Base-by-base conservation (phyloP, 2,797 vertebrate species). In the Sebastes hubbsi region DNA sequence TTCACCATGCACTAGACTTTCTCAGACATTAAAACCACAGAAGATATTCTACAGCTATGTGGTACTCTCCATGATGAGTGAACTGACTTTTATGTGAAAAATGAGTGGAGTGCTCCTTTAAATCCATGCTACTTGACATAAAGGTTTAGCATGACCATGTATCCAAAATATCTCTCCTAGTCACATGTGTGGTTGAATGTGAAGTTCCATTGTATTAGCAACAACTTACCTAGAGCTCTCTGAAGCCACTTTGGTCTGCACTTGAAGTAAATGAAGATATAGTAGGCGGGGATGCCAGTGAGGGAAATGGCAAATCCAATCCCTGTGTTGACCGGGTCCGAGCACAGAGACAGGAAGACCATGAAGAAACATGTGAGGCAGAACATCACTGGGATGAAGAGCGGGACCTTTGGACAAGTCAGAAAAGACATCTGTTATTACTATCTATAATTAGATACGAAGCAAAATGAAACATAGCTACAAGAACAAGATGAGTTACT, bases 351-450 rank as follows among this genome's bases (percentile, higher is more conserved):
- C 58, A 98, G 91, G 36, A 96, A 97, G 25, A 99, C 98, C 98
- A 99, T 99, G 94, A 98, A 97, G 94, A 99, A 95, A 63, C 97
- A 98, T 0, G 97, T 97, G 84, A 98, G 93, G 83, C 97, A 98
- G 88, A 99, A 99, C 25, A 98, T 61, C 0, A 96, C 96, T 0
- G 98, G 98, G 85, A 99, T 97, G 89, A 99, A 96, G 11, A 99
- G 90, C 0, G 98, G 98, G 54, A 99, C 97, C 98, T 99, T 93
- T 2, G 88, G 94, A 82, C 4, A 25, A 65, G 18, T 71, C 36
- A 75, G 20, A 5, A 46, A 18, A 18, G 18, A 16, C 5, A 0
- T 18, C 4, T 60, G 38, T 61, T 29, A 46, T 25, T 61, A 58
- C 4, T 8, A 9, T 20, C 7, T 7, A 22, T 38, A 38, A 13